Conservation (phyloP, 2,888 invertebrate species). For the Drosophila sordidula region DNA sequence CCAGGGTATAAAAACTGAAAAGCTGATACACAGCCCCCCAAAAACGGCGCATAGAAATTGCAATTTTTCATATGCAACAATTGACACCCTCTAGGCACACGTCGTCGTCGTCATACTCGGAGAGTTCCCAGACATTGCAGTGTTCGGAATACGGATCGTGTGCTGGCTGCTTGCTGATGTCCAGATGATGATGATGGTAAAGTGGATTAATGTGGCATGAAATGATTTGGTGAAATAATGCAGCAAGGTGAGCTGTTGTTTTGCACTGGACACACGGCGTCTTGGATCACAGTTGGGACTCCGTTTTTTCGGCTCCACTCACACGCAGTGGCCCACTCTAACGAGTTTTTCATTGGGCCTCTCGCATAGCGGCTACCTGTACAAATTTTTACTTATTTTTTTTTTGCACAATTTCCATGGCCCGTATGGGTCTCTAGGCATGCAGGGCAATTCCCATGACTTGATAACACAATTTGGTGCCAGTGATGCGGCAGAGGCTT, state of each 20-base stretch:
- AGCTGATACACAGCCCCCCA: slow-evolving; percentile 39
- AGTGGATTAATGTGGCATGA: slow-evolving; percentile 66
- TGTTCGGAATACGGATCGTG: slow-evolving; percentile 46
- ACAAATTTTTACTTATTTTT: slow-evolving; percentile 36
- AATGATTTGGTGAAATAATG: slow-evolving; percentile 64
- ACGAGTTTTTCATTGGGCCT: slow-evolving; percentile 69
- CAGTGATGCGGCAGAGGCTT: slow-evolving; percentile 53
- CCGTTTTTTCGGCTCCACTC: slow-evolving; percentile 44
- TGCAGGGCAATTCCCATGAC: slow-evolving; percentile 78
- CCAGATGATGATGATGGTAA: slow-evolving; percentile 60
- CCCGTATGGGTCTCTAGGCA: slow-evolving; percentile 65
- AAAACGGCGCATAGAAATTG: slow-evolving; percentile 64
- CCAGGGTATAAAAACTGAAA: slow-evolving; percentile 24
- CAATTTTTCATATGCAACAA: slow-evolving; percentile 78
- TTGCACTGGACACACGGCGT: slow-evolving; percentile 43
- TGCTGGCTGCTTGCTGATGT: slow-evolving; percentile 57
- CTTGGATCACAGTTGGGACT: slow-evolving; percentile 4
- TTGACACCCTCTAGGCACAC: slow-evolving; percentile 83
- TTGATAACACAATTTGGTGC: slow-evolving; percentile 79
- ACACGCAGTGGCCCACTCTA: slow-evolving; percentile 73
- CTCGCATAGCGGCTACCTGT: slow-evolving; percentile 67
- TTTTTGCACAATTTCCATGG: slow-evolving; percentile 57
- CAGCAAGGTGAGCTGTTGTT: slow-evolving; percentile 38
- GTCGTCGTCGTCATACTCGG: slow-evolving; percentile 56
- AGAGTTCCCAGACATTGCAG: slow-evolving; percentile 69